Conservation (phyloP, 2,888 invertebrate species). For the Drosophila merina region DNA sequence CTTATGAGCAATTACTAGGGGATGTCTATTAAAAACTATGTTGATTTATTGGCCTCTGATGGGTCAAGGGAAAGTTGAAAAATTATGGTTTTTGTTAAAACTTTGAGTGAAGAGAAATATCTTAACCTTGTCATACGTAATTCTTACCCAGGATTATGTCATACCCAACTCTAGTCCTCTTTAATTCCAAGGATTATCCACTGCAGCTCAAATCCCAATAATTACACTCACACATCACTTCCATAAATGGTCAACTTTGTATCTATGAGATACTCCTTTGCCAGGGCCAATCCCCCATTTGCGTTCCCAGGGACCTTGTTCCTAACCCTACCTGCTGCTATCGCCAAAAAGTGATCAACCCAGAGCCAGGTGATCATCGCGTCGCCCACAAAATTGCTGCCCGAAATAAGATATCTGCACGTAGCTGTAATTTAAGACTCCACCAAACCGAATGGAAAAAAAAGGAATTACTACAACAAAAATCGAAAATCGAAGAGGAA, state of each 20-base stretch:
- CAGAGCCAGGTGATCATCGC: conserved; percentile 37
- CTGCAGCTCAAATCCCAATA: conserved; percentile 18
- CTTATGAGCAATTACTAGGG: conserved; percentile 24
- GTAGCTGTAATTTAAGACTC: conserved; percentile 76
- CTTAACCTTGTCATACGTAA: conserved; percentile 6
- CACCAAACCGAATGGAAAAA: conserved; percentile 38
- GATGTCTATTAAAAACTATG: conserved; percentile 22
- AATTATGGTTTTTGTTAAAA: neutral
- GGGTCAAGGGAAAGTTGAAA: conserved; percentile 9
- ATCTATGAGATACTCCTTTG: conserved; percentile 23
- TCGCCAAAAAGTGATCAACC: conserved; percentile 47
- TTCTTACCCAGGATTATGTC: conserved; percentile 29
- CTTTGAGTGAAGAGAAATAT: neutral
- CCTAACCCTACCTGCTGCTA: conserved; percentile 57
- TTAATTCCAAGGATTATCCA: conserved; percentile 37
- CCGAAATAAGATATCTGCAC: conserved; percentile 80
- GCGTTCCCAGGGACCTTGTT: conserved; percentile 5
- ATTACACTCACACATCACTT: conserved; percentile 49
- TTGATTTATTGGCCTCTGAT: conserved; percentile 42
- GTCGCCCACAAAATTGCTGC: conserved; percentile 45
- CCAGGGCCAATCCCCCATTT: conserved; percentile 25
- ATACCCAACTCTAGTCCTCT: conserved; percentile 25
- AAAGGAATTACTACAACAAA: conserved; percentile 16
- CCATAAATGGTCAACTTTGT: conserved; percentile 52
- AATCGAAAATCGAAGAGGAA: conserved; percentile 37